Evolutionary conservation across 1,140 invertebrate species (phyloP).

Genomic region (Trichomalopsis sarcophagae): DNA sequence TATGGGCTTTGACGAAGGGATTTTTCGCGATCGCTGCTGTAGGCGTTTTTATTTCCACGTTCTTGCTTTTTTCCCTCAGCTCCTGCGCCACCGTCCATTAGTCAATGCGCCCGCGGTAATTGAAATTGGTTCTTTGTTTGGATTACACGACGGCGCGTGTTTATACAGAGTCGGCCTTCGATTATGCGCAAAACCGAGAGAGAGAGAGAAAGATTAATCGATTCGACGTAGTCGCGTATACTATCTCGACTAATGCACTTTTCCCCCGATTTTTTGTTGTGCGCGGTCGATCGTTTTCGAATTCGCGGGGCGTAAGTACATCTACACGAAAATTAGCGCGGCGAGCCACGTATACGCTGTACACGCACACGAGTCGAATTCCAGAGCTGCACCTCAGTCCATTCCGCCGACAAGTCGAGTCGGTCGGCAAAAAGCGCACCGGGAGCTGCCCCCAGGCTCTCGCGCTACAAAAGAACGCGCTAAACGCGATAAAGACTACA

Average conservation of each 20-base stretch:
- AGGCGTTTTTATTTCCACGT: slow-evolving; percentile 22
- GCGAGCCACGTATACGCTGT: too few relatives aligned
- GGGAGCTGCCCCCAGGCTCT: not conserved
- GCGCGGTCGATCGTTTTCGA: too few relatives aligned
- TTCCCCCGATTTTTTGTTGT: too few relatives aligned
- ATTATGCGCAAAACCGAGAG: not conserved
- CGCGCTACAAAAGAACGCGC: slow-evolving; percentile 44
- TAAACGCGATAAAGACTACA: slow-evolving; percentile 44
- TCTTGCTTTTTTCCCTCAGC: not conserved
- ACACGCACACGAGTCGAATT: not conserved
- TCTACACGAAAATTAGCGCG: too few relatives aligned
- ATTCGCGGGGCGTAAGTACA: too few relatives aligned
- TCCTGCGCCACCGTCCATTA: not conserved
- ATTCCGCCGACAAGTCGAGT: not conserved
- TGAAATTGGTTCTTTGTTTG: slow-evolving; percentile 28
- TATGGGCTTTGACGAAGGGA: slow-evolving; percentile 39
- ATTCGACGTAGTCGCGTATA: not conserved
- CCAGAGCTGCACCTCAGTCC: not conserved
- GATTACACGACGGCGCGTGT: not conserved
- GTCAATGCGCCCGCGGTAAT: not conserved
- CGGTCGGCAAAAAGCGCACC: not conserved
- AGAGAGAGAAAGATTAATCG: not conserved
- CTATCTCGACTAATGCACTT: not conserved
- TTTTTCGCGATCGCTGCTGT: slow-evolving; percentile 17
- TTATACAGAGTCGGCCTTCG: too few relatives aligned